These are phyloP conservation scores for Nesospiza acunhae DNA, from an alignment of 2,113 vertebrate genomes.

Conservation along the genomic window DNA sequence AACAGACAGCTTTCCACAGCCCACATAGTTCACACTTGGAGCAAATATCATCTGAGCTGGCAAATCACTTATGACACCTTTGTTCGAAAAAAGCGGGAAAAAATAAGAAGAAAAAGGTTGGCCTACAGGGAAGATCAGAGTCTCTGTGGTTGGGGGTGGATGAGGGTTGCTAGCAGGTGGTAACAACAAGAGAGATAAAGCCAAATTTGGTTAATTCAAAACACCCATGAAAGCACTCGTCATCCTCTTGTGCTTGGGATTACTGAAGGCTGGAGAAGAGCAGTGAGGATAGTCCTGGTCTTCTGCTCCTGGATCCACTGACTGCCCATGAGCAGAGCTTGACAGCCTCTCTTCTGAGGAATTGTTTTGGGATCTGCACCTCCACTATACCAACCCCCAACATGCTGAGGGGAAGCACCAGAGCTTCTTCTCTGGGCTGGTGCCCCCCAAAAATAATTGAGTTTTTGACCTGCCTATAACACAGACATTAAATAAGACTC, in stretches of 20 bases:
- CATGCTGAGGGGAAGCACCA: too few relatives aligned
- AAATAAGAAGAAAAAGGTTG: background rate
- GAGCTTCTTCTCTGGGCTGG: background rate
- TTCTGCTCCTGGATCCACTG: background rate
- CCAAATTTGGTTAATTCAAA: background rate
- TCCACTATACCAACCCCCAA: background rate
- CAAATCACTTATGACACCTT: constrained; percentile 57
- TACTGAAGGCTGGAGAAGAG: background rate
- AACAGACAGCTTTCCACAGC: constrained; percentile 61
- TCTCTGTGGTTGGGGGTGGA: background rate
- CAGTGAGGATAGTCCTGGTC: background rate
- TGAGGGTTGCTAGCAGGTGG: background rate
- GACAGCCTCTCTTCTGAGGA: background rate
- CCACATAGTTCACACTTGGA: background rate
- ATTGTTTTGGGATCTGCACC: background rate
- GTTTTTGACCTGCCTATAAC: background rate
- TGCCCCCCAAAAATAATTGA: background rate
- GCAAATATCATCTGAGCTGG: constrained; percentile 34
- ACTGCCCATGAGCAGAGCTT: background rate
- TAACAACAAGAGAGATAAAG: background rate
- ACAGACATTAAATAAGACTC: background rate
- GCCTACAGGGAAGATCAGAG: constrained; percentile 6
- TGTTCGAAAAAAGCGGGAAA: background rate
- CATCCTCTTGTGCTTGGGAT: background rate
- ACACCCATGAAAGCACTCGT: background rate